Conservation (phyloP, 2,113 vertebrate species). For the Pelecanus crispus region DNA sequence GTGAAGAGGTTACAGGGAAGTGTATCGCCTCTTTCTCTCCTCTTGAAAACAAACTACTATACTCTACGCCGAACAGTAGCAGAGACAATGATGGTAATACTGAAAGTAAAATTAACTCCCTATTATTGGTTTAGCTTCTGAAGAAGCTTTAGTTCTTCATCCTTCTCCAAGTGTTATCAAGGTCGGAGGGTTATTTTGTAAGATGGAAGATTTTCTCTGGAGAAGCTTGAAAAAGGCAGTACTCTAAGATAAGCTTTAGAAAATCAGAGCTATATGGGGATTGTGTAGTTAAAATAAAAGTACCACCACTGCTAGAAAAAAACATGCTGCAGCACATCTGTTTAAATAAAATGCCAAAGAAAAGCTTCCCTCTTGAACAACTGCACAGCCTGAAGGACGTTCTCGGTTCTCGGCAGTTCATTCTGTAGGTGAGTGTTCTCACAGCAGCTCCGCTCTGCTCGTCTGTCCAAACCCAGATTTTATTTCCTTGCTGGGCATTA, state of each 20-base stretch:
- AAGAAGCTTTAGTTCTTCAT: not conserved
- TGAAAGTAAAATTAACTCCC: not conserved
- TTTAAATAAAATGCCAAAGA: not conserved
- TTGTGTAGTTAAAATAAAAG: not conserved
- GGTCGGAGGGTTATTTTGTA: not conserved
- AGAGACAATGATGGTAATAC: not conserved
- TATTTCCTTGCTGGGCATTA: not conserved
- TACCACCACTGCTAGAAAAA: not conserved
- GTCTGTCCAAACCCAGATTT: not conserved
- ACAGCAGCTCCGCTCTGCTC: not conserved
- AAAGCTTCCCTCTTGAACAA: not conserved
- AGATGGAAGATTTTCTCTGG: not conserved
- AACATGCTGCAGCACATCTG: not conserved
- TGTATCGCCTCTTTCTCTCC: not conserved
- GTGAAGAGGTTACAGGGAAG: not conserved
- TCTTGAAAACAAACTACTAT: no score
- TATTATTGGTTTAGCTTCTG: not conserved
- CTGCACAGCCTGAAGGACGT: not conserved
- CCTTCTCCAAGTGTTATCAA: not conserved
- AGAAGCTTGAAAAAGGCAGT: not conserved
- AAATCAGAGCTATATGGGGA: not conserved
- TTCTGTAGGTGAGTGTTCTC: not conserved
- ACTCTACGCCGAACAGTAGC: not conserved
- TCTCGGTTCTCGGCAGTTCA: rapidly evolving
- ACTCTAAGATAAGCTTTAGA: not conserved